Evolutionary conservation across 2,797 vertebrate genomes (phyloP).

Genomic region (Stomatorhinus walkeri): DNA sequence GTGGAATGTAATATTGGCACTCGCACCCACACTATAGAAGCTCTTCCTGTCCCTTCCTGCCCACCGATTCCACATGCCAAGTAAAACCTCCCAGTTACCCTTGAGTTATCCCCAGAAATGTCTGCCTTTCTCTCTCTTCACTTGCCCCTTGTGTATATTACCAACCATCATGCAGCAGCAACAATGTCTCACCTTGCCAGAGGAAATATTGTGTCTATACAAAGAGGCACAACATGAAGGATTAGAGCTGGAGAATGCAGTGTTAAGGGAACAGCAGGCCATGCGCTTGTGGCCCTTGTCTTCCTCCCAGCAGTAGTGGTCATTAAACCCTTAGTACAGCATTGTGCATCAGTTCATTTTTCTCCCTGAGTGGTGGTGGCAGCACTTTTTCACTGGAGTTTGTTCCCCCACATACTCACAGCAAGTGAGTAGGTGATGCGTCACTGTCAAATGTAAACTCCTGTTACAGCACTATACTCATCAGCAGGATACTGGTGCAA

Average conservation of each 20-base stretch:
- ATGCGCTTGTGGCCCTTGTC: neutral
- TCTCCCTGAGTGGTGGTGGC: neutral
- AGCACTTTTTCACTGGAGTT: neutral
- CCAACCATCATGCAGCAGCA: slow-evolving; percentile 59
- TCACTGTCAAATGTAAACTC: slow-evolving; percentile 58
- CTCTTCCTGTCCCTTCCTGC: slow-evolving; percentile 2
- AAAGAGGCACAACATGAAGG: slow-evolving; percentile 32
- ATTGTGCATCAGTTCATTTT: neutral
- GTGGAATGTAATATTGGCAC: slow-evolving; percentile 56
- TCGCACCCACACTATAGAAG: slow-evolving; percentile 59
- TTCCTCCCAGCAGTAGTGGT: neutral
- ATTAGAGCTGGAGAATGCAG: slow-evolving; percentile 46
- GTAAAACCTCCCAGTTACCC: slow-evolving; percentile 2
- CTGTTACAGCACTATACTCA: slow-evolving; percentile 37
- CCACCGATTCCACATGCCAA: neutral
- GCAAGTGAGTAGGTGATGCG: slow-evolving; percentile 50
- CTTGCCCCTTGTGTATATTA: slow-evolving; percentile 21
- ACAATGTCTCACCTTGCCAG: slow-evolving; percentile 66
- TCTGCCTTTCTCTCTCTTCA: slow-evolving; percentile 25
- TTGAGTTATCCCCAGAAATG: neutral
- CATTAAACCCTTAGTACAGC: neutral
- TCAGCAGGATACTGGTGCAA: slow-evolving; percentile 31
- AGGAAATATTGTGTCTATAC: slow-evolving; percentile 57
- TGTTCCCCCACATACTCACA: neutral
- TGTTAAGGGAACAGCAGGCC: slow-evolving; percentile 26